These are phyloP conservation scores for Atractosteus spatula DNA, from an alignment of 2,113 vertebrate species.

Conservation along the genomic window DNA sequence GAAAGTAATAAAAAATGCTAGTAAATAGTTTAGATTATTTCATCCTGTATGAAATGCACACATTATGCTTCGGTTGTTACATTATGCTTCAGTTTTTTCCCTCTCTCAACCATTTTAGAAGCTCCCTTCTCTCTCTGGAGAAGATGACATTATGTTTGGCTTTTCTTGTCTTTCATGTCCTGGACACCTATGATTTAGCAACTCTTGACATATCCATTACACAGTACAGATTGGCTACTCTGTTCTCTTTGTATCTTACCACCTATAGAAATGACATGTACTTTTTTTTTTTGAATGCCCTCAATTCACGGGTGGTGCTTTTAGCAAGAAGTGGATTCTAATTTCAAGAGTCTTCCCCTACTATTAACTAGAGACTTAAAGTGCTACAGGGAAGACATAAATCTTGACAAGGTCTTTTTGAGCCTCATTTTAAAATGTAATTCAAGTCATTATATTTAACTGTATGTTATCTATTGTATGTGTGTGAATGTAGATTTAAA, in stretches of 20 bases:
- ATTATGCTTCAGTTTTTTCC: constrained; percentile 20
- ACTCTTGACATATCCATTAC: constrained; percentile 81
- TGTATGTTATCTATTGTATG: constrained; percentile 44
- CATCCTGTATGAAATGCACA: constrained; percentile 41
- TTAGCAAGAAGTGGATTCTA: constrained; percentile 70
- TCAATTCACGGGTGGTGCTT: constrained; percentile 61
- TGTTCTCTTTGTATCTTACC: constrained; percentile 58
- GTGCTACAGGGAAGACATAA: constrained; percentile 61
- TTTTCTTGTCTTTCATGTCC: constrained; percentile 65
- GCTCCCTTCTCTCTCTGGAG: constrained; percentile 30
- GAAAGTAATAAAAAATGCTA: constrained; percentile 59
- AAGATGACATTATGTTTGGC: constrained; percentile 67
- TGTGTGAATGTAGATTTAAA: constrained; percentile 27
- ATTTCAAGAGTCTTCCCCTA: constrained; percentile 64
- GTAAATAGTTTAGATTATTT: constrained; percentile 57
- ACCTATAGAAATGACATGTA: constrained; percentile 72
- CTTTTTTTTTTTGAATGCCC: constrained; percentile 49
- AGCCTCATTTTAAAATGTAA: constrained; percentile 52
- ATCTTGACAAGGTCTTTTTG: constrained; percentile 68
- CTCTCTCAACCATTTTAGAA: constrained; percentile 12
- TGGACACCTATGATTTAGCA: constrained; percentile 76
- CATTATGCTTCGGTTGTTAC: constrained; percentile 29
- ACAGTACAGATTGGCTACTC: constrained; percentile 73
- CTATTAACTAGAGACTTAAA: constrained; percentile 58
- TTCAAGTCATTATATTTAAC: constrained; percentile 17